Percentiles rank a stretch among this genome's conserved stretches.
Evolutionary conservation across 92 coral and sea anemone species (phyloP).

Genomic region (Porites evermanni): DNA sequence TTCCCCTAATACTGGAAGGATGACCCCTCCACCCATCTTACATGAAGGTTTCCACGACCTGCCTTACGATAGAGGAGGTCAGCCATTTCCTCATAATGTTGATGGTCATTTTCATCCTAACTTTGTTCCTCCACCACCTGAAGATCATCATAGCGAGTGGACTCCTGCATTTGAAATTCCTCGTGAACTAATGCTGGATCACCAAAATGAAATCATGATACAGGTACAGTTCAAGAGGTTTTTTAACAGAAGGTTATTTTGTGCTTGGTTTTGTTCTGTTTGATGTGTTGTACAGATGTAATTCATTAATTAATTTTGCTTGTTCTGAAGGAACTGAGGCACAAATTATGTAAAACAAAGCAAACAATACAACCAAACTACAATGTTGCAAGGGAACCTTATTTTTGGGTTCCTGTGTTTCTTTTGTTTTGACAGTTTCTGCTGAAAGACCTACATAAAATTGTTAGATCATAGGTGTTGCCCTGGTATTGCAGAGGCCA

Average conservation of each 20-base stretch:
- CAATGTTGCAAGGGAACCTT: no score
- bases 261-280: not conserved
- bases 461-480: no score
- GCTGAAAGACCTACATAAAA: no score
- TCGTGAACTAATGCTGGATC: slow-evolving; percentile 92
- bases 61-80: slow-evolving; percentile 16
- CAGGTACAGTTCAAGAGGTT: slow-evolving; percentile 57
- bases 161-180: slow-evolving; percentile 85
- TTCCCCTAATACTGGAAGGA: slow-evolving; percentile 63
- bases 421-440: no score
- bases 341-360: no score
- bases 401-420: no score
- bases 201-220: slow-evolving; percentile 77
- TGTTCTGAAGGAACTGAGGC: no score
- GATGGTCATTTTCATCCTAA: slow-evolving; percentile 34
- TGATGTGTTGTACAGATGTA: no score
- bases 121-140: slow-evolving; percentile 19
- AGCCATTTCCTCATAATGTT: slow-evolving; percentile 26
- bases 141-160: slow-evolving; percentile 21
- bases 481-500: no score
- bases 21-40: slow-evolving; percentile 28
- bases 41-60: slow-evolving; percentile 21
- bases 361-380: no score
- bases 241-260: not conserved
- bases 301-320: no score